Percentiles rank a stretch among this genome's conserved stretches.
Evolutionary conservation across 1,140 invertebrate species (phyloP).

Genomic region (Araneus ventricosus): DNA sequence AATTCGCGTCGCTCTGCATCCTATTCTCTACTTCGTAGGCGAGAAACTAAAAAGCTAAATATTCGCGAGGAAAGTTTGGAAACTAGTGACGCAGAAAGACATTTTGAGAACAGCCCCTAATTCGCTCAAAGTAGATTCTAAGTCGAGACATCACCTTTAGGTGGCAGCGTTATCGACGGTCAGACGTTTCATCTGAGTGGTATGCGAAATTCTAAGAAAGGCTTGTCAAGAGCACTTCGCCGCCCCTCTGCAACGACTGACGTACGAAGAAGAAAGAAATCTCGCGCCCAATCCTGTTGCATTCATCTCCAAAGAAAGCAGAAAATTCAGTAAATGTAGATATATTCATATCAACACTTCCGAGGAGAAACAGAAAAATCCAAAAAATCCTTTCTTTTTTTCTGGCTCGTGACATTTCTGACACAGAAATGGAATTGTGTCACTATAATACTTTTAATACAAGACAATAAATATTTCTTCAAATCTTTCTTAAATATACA

Average conservation of each 20-base stretch:
- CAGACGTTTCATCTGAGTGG: background rate
- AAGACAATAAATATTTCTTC: no score
- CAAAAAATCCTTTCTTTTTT: no score
- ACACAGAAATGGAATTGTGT: no score
- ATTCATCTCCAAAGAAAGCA: background rate
- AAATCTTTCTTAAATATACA: no score
- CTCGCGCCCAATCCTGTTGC: background rate
- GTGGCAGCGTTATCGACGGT: background rate
- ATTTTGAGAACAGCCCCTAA: background rate
- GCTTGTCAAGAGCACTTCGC: constrained; percentile 4
- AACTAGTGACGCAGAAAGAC: background rate
- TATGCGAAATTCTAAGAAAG: constrained; percentile 20
- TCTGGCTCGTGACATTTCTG: no score
- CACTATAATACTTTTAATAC: no score
- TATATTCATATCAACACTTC: background rate
- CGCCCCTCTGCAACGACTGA: background rate
- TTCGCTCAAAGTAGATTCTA: background rate
- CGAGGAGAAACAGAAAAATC: background rate
- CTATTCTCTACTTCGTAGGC: no score
- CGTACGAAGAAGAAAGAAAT: background rate
- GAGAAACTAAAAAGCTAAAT: no score
- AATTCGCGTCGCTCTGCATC: no score
- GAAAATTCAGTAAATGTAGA: background rate
- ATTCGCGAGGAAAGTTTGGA: no score
- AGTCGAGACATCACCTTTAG: background rate